Percentiles rank a stretch among this genome's conserved stretches.
Conservation (phyloP, 2,888 invertebrate species). For the Drosophila monieri region DNA sequence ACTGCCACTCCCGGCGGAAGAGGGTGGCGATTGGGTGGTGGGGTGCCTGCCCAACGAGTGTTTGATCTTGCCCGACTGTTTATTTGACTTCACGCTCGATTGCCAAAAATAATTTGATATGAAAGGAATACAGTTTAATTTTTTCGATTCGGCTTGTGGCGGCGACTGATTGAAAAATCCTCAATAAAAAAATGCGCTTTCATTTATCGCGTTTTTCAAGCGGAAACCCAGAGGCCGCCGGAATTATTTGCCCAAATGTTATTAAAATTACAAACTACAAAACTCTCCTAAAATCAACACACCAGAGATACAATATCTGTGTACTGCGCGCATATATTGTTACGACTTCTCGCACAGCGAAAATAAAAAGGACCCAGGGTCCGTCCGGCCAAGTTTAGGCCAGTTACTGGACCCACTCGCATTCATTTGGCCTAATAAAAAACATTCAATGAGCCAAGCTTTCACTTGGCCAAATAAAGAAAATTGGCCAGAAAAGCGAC, state of each 20-base stretch:
- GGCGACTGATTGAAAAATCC: conserved; percentile 74
- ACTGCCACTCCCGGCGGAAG: conserved; percentile 10
- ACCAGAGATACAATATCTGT: conserved; percentile 42
- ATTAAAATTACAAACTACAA: conserved; percentile 58
- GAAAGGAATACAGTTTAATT: conserved; percentile 77
- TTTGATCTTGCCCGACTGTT: conserved; percentile 69
- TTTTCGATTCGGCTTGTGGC: conserved; percentile 16
- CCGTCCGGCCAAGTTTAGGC: conserved; percentile 13
- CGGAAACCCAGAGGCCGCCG: conserved; percentile 24
- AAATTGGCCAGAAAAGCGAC: conserved; percentile 79
- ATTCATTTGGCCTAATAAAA: conserved; percentile 75
- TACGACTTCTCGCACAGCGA: conserved; percentile 51
- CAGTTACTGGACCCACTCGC: conserved; percentile 39
- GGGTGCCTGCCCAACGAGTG: conserved; percentile 45
- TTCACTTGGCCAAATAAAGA: conserved; percentile 63
- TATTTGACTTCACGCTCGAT: conserved; percentile 78
- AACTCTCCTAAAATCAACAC: conserved; percentile 39
- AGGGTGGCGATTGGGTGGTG: conserved; percentile 15
- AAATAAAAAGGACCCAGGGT: conserved; percentile 41
- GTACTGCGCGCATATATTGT: conserved; percentile 48
- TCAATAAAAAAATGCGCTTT: conserved; percentile 14
- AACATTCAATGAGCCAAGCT: conserved; percentile 70
- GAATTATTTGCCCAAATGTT: conserved; percentile 50
- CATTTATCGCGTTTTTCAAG: conserved; percentile 50
- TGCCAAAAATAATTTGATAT: conserved; percentile 80